Evolutionary conservation across 2,888 invertebrate species (phyloP), one percentile per base, ranked within the genome.

Genomic region (Chalcis sispes): DNA sequence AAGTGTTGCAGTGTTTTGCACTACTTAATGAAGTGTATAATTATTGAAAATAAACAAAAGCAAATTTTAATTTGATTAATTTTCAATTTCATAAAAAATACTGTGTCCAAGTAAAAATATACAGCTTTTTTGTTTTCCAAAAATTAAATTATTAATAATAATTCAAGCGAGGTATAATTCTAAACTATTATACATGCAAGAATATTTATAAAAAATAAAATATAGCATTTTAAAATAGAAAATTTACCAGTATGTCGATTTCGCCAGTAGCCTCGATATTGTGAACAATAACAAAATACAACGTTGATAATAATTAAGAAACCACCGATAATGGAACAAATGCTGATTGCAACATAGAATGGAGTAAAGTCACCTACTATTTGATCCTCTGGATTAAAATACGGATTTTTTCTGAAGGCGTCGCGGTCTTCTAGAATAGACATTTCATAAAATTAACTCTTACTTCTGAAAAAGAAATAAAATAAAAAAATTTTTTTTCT

Each of bases 281-380:
- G 92, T 0, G 96, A 95, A 86, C 96, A 94, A 87, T 93, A 96
- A 85, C 95, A 95, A 85, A 95, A 92, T 42, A 94, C 91, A 36
- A 96, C 90, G 88, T 96, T 96, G 76, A 96, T 86, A 79, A 95
- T 90, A 78, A 96, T 91, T 76, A 97, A 89, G 25, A 92, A 90
- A 10, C 93, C 91, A 69, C 93, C 92, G 81, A 96, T 88, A 48
- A 95, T 90, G 4, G 95, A 92, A 88, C 95, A 94, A 86, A 96
- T 92, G 29, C 94, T 93, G 79, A 96, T 93, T 20, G 93, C 92
- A 81, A 95, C 92, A 90, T 96, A 96, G 90, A 97, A 96, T 56
- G 94, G 92, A n/a, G 94, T 93, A 86, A 94, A 96, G 89, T 96
- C 94, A 89, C 90, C 91, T 88, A 90, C 92, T 78, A 90, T 89